A percentile compares a stretch with the other conserved stretches of the same genome.
Conservation (phyloP, 2,113 vertebrate genomes). For the Heterotis niloticus region DNA sequence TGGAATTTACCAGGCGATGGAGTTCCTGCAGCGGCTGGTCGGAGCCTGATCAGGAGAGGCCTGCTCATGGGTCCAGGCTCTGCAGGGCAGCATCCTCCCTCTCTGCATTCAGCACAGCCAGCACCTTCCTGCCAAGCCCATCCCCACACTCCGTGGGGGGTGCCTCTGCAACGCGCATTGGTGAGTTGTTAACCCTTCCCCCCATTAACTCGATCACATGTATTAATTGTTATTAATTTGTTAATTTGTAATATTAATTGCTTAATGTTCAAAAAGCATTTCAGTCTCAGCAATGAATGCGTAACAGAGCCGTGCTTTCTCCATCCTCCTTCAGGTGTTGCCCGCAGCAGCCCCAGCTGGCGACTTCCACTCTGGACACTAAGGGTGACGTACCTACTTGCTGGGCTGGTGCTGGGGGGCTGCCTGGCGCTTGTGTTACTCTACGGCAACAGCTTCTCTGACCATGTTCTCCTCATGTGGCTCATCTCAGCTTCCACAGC, state of each 20-base stretch:
- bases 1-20: slow-evolving; percentile 44
- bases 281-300: neutral
- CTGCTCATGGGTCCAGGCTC: slow-evolving; percentile 31
- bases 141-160: slow-evolving; percentile 51
- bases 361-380: slow-evolving; percentile 60
- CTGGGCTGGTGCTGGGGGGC: slow-evolving; percentile 47
- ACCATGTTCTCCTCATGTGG: slow-evolving; percentile 64
- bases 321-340: slow-evolving; percentile 51
- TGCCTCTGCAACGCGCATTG: slow-evolving; percentile 64
- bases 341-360: slow-evolving; percentile 46
- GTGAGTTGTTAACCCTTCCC: slow-evolving; percentile 41
- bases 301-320: neutral
- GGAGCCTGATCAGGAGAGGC: slow-evolving; percentile 44
- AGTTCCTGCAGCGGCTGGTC: slow-evolving; percentile 60
- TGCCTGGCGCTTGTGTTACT: slow-evolving; percentile 60
- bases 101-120: slow-evolving; percentile 57
- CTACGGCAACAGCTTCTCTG: slow-evolving; percentile 62
- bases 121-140: slow-evolving; percentile 61
- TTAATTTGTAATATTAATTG: too few relatives aligned
- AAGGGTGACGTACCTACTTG: slow-evolving; percentile 53
- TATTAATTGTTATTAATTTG: too few relatives aligned
- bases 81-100: slow-evolving; percentile 49
- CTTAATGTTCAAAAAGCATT: too few relatives aligned
- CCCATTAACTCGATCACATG: too few relatives aligned
- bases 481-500: slow-evolving; percentile 58